Conservation (phyloP, 2,888 invertebrate genomes). For the Drosophila setosimentum region DNA sequence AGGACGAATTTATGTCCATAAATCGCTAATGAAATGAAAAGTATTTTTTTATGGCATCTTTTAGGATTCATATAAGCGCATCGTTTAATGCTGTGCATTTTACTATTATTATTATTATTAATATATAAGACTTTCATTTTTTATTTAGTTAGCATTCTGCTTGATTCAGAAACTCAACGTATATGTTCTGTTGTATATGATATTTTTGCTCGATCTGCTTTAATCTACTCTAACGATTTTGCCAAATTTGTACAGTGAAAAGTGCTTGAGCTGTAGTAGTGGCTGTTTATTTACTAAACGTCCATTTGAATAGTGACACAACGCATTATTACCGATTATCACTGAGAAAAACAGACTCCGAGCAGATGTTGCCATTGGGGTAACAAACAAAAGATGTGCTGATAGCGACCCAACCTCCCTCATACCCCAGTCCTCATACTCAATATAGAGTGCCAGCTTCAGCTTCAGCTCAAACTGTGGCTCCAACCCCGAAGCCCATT, state of each 20-base stretch:
- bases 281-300: conserved; percentile 64
- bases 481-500: conserved; percentile 20
- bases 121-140: no score
- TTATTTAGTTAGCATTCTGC: background rate
- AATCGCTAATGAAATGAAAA: background rate
- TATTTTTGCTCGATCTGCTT: background rate
- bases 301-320: conserved; percentile 70
- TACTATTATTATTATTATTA: background rate
- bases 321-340: conserved; percentile 77
- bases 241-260: conserved; percentile 4
- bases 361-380: conserved; percentile 65
- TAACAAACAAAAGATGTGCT: conserved; percentile 35
- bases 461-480: conserved; percentile 21
- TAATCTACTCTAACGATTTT: background rate
- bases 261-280: conserved; percentile 16
- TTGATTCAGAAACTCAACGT: background rate
- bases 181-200: background rate
- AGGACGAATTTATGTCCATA: background rate
- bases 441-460: conserved; percentile 1
- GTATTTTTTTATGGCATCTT: background rate
- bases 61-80: background rate
- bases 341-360: conserved; percentile 58
- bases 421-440: conserved; percentile 2
- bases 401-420: conserved; percentile 2
- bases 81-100: background rate